Evolutionary conservation across 2,113 vertebrate species (phyloP).

Genomic region (Notothenia rossii): DNA sequence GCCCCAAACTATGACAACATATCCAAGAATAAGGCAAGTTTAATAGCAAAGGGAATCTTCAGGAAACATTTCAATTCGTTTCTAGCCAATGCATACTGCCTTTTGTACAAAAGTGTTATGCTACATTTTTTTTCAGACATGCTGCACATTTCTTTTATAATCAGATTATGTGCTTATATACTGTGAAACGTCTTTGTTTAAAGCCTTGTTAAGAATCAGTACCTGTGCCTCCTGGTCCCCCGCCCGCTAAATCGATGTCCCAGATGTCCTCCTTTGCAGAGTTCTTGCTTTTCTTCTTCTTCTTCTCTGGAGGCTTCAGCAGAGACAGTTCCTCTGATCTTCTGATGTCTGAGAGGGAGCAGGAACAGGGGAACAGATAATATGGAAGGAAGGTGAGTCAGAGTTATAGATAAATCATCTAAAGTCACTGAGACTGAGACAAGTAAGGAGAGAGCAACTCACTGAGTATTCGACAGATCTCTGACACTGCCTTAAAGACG

Average conservation of each 20-base stretch:
- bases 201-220: constrained; percentile 19
- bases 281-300: constrained; percentile 94
- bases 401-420: neutral
- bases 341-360: constrained; percentile 88
- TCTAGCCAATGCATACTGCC: neutral
- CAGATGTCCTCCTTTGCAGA: constrained; percentile 89
- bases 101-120: neutral
- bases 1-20: too few species aligned
- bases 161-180: neutral
- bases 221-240: constrained; percentile 87
- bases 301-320: constrained; percentile 91
- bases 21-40: neutral
- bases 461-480: constrained; percentile 95
- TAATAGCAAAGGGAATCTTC: neutral
- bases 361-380: neutral
- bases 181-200: neutral
- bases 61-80: neutral
- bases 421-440: neutral
- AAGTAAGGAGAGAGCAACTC: constrained; percentile 73
- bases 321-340: constrained; percentile 95
- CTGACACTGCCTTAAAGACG: constrained; percentile 92
- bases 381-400: neutral
- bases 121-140: neutral
- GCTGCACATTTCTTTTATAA: neutral
- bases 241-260: constrained; percentile 85